A percentile compares a stretch with the other conserved stretches of the same genome.
Conservation (phyloP, 2,113 vertebrate species). For the Gallinago undulata region DNA sequence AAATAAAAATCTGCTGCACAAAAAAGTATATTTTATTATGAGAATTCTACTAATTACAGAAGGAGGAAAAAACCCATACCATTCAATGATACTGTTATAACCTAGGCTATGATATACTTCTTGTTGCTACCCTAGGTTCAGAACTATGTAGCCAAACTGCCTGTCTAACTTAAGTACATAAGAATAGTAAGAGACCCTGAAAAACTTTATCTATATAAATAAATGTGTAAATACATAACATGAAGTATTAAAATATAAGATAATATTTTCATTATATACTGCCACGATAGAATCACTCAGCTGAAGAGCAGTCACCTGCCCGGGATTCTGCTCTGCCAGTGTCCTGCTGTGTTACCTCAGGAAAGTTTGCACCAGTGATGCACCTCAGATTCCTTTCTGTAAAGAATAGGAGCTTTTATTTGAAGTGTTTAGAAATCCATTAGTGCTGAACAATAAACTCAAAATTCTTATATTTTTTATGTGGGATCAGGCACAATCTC, state of each 20-base stretch:
- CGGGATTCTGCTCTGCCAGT: background rate
- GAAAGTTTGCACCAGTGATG: background rate
- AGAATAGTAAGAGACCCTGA: background rate
- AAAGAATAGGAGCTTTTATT: background rate
- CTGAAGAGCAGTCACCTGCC: fast-evolving
- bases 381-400: background rate
- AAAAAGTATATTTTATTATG: background rate
- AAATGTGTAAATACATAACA: background rate
- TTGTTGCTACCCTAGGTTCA: background rate
- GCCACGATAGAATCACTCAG: background rate
- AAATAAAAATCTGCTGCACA: background rate
- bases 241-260: background rate
- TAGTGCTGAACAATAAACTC: background rate
- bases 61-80: fast-evolving
- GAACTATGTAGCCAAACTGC: background rate
- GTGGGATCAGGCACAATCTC: background rate
- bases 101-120: background rate
- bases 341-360: background rate
- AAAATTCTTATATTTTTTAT: background rate
- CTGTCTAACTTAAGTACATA: background rate
- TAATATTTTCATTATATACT: background rate
- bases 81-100: background rate
- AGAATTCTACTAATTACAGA: background rate
- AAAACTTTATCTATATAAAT: background rate
- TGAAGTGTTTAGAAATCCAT: background rate